These are phyloP conservation scores for Melanostoma scalare DNA, from an alignment of 2,888 invertebrate genomes.

Conservation along the genomic window DNA sequence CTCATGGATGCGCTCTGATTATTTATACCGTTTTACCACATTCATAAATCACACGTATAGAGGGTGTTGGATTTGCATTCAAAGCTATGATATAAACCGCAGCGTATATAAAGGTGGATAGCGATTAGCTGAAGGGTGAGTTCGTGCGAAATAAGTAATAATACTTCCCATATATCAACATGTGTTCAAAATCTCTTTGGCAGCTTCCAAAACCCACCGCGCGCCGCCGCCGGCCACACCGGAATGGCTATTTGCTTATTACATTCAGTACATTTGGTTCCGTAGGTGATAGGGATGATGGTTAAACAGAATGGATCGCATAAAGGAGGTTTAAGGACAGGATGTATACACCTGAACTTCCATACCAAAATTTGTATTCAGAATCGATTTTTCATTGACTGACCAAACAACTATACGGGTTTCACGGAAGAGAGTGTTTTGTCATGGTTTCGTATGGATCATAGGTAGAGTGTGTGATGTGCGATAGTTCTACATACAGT, in stretches of 20 bases:
- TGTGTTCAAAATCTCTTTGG: conserved; percentile 51
- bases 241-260: conserved; percentile 54
- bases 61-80: conserved; percentile 63
- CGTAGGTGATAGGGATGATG: background rate
- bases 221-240: background rate
- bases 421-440: no score
- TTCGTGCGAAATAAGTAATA: conserved; percentile 69
- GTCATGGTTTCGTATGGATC: no score
- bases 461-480: no score
- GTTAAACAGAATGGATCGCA: conserved; percentile 36
- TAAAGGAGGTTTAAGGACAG: background rate
- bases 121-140: conserved; percentile 48
- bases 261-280: conserved; percentile 48
- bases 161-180: conserved; percentile 68
- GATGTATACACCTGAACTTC: conserved; percentile 28
- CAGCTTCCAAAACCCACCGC: conserved; percentile 13
- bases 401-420: background rate
- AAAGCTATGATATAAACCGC: conserved; percentile 12
- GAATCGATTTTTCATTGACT: conserved; percentile 42
- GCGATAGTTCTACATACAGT: no score
- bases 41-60: conserved; percentile 65
- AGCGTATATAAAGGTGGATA: background rate
- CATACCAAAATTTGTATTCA: conserved; percentile 31
- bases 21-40: conserved; percentile 67
- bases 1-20: conserved; percentile 68